Percentiles rank a stretch among this genome's conserved stretches.
Conservation (phyloP, 2,797 vertebrate genomes). For the Nothura maculosa region DNA sequence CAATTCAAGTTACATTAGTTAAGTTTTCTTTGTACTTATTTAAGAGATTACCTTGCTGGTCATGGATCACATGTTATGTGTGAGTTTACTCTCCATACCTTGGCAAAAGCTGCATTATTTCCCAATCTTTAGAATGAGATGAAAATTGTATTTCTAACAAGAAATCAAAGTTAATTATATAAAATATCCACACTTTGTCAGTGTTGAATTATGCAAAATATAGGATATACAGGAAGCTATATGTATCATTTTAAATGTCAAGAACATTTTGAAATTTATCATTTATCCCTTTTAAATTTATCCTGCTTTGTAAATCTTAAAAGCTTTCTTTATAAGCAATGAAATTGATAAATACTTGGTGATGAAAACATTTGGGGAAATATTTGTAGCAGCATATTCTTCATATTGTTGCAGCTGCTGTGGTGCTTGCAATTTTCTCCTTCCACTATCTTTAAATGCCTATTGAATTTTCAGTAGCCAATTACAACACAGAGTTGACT, state of each 20-base stretch:
- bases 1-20: not conserved
- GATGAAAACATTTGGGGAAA: not conserved
- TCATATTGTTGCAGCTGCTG: not conserved
- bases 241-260: not conserved
- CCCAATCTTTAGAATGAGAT: not conserved
- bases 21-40: not conserved
- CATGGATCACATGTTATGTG: not conserved
- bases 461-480: not conserved
- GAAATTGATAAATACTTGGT: not conserved
- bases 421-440: not conserved
- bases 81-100: accelerated
- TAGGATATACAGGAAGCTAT: not conserved
- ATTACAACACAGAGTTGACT: accelerated
- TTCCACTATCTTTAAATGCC: not conserved
- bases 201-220: not conserved
- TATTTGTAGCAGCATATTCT: not conserved
- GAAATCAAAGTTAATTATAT: not conserved
- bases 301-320: not conserved
- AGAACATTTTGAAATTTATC: not conserved
- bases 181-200: not conserved
- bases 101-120: not conserved
- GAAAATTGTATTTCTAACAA: not conserved
- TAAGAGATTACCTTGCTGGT: not conserved
- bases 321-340: not conserved
- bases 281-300: not conserved